Evolutionary conservation across 2,113 vertebrate genomes (phyloP).

Genomic region (Thomomys bottae): DNA sequence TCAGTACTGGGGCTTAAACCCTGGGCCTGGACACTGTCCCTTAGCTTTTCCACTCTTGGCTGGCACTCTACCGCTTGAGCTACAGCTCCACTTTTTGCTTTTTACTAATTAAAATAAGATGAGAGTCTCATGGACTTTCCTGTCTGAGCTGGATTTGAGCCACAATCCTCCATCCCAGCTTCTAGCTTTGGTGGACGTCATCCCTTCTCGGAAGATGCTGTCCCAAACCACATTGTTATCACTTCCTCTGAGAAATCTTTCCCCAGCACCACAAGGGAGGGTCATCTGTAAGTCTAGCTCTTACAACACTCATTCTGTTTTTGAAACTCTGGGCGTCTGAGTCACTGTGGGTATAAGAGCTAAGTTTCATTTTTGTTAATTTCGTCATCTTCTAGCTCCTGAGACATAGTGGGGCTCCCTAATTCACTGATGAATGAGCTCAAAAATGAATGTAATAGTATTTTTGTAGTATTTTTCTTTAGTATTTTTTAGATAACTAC

Average conservation of each 20-base stretch:
- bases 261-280: neutral
- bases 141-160: too few relatives aligned
- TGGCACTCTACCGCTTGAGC: too few relatives aligned
- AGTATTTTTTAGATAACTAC: conserved; percentile 20
- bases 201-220: neutral
- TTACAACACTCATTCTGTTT: neutral
- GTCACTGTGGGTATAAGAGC: neutral
- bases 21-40: too few relatives aligned
- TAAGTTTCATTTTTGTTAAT: neutral
- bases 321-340: neutral
- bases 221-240: neutral
- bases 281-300: neutral
- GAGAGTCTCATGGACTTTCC: too few relatives aligned
- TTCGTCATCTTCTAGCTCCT: neutral
- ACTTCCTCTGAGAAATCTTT: neutral
- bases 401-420: neutral
- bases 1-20: too few relatives aligned
- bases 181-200: neutral
- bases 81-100: too few relatives aligned
- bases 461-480: neutral
- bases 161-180: too few relatives aligned
- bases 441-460: neutral
- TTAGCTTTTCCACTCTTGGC: too few relatives aligned
- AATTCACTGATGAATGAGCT: neutral
- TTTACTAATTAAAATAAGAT: too few relatives aligned